A percentile compares a stretch with the other conserved stretches of the same genome.
Conservation (phyloP, 2,888 invertebrate species). For the Chrysopilus asiliformis region DNA sequence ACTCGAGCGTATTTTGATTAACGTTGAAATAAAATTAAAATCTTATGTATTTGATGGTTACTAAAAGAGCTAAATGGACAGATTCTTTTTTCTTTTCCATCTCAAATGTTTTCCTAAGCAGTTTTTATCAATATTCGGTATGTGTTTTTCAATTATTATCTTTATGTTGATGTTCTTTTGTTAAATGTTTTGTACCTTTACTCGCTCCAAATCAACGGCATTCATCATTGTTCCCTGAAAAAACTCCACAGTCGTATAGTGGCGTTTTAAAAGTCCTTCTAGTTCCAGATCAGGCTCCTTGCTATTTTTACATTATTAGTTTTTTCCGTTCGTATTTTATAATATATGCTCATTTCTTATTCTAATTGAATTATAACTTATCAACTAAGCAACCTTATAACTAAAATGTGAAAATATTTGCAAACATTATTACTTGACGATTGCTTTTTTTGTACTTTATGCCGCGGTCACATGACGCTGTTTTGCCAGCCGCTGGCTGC, state of each 20-base stretch:
- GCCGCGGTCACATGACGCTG: too few species aligned
- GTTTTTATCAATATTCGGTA: too few species aligned
- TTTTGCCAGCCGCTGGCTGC: too few species aligned
- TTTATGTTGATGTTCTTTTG: slow-evolving; percentile 35
- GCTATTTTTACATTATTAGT: slow-evolving; percentile 48
- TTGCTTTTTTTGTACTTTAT: too few species aligned
- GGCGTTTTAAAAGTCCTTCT: slow-evolving; percentile 99
- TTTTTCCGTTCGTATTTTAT: slow-evolving; percentile 4
- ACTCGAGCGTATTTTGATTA: too few species aligned
- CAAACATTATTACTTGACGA: too few species aligned
- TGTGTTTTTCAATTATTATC: too few species aligned
- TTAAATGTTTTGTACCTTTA: slow-evolving; percentile 65
- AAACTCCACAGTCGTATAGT: slow-evolving; percentile 99
- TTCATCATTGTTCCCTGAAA: slow-evolving; percentile 99
- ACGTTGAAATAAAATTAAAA: too few species aligned
- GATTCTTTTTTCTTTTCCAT: too few species aligned
- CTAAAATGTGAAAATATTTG: slow-evolving; percentile 99
- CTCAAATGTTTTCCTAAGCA: too few species aligned
- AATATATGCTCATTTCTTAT: slow-evolving; percentile 13
- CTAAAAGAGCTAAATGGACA: too few species aligned
- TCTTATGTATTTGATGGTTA: too few species aligned
- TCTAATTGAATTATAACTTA: slow-evolving; percentile 17
- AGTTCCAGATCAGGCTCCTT: slow-evolving; percentile 99
- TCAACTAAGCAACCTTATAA: slow-evolving; percentile 99
- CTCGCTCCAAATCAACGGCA: slow-evolving; percentile 99